Base-by-base conservation (phyloP, 2,797 vertebrate genomes). In the Smutsia gigantea region DNA sequence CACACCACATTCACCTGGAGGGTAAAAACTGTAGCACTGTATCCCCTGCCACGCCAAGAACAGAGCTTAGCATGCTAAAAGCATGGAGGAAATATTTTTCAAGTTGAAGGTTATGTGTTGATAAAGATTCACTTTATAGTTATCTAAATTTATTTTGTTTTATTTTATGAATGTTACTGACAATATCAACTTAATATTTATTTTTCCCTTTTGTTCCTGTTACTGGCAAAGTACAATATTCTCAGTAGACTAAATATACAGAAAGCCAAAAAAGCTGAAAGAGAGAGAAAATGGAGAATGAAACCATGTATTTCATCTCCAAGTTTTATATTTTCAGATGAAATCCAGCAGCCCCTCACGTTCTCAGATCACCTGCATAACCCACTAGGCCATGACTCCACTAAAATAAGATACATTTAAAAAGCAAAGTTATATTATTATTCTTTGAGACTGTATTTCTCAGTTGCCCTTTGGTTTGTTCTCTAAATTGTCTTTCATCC, bases 161-260 rank as follows among this genome's bases (percentile, higher is more conserved):
- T 64, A 91, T 66, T 94, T 85, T 97, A 6, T 4, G 94, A 93
- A 87, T 81, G 75, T 71, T 87, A 88, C 23, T 72, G 57, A 69
- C 46, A 74, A 14, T 87, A 55, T 77, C 82, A 78, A 75, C 27
- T 17, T 69, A 39, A 17, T 81, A 74, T 57, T 91, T 51, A 51
- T 55, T 64, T 92, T 68, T 63, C 42, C 12, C 25, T 82, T 93
- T 66, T 75, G 74, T 74, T 82, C 12, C 46, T 83, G 14, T 91
- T 64, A 55, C 31, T 78, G 39, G 7, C 7, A 83, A 49, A 82
- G 69, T 91, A 82, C 2, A 93, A 68, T 72, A 51, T 53, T 86
- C 49, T 86, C 46, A 66, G 19, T n/a, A 55, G 53, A 53, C 46
- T 74, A 1, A 74, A 18, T 31, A 23, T 57, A 55, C 25, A 18